Evolutionary conservation across 2,888 invertebrate genomes (phyloP).

Genomic region (Drosophila austrosaltans): DNA sequence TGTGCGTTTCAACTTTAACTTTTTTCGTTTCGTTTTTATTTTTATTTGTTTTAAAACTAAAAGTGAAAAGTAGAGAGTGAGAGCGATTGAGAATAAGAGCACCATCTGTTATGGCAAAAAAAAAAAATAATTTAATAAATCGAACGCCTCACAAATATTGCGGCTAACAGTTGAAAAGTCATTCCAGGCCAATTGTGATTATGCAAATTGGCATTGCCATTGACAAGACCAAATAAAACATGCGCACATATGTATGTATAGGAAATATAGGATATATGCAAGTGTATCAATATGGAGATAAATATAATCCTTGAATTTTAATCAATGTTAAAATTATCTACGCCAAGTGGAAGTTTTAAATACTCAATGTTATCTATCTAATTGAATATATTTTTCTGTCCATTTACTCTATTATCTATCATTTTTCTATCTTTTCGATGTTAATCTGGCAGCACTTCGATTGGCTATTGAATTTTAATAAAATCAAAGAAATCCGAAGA

Average conservation of each 20-base stretch:
- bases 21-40: background rate
- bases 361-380: no score
- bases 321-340: no score
- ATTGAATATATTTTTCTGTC: no score
- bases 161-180: conserved; percentile 36
- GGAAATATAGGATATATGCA: background rate
- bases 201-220: conserved; percentile 43
- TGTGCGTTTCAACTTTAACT: conserved; percentile 27
- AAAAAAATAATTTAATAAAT: conserved; percentile 47
- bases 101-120: conserved; percentile 44
- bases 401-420: no score
- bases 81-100: conserved; percentile 45
- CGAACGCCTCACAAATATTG: conserved; percentile 41
- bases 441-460: no score
- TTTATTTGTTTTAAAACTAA: conserved; percentile 42
- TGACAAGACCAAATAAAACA: conserved; percentile 24
- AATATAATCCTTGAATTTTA: no score
- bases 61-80: conserved; percentile 43
- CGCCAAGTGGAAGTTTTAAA: no score
- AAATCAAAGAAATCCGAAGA: no score
- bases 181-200: conserved; percentile 42
- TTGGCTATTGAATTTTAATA: no score
- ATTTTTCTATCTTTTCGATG: no score
- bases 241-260: conserved; percentile 10
- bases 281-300: no score